Evolutionary conservation across 2,113 vertebrate genomes (phyloP).

Genomic region (zebrafish (Danio rerio)): GRCz12tu NC_133178.1:27314001-27314500

Average conservation of each 20-base stretch:
- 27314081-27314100: no score
- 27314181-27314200: no score
- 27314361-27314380: background rate
- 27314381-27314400: conserved; percentile 32
- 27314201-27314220: no score
- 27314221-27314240: background rate
- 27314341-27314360: conserved; percentile 3
- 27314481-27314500: background rate
- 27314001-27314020: no score
- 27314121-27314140: no score
- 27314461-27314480: conserved; percentile 32
- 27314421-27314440: conserved; percentile 52
- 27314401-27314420: conserved; percentile 57
- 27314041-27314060: no score
- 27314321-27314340: conserved; percentile 18
- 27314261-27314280: background rate
- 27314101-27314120: no score
- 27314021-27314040: no score
- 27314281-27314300: background rate
- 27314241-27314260: background rate
- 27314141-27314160: no score
- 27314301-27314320: conserved; percentile 3
- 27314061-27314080: no score
- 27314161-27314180: no score
- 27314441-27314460: conserved; percentile 26